Percentiles rank a stretch among this genome's conserved stretches.
phyloP scores from a whole-genome alignment of 1,140 invertebrate species.

The Procambarus clarkii region DNA sequence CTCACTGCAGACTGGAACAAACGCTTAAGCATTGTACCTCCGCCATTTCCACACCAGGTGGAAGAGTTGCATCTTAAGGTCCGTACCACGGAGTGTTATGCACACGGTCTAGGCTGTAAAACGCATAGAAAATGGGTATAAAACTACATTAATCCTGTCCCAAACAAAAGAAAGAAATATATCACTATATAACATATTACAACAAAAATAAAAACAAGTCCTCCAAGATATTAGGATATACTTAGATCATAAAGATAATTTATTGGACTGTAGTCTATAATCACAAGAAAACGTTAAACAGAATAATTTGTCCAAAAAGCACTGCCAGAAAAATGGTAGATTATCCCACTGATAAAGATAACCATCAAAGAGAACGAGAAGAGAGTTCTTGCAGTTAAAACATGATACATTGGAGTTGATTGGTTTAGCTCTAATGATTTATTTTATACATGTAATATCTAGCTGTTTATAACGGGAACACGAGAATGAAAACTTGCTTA shows the following conservation, averaged over 20 bases:
- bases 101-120: constrained; percentile 18
- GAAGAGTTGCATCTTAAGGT: constrained; percentile 21
- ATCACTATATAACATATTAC: background rate
- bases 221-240: background rate
- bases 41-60: constrained; percentile 55
- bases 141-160: background rate
- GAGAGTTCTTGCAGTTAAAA: background rate
- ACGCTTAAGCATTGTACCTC: constrained; percentile 64
- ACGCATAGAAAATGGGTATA: constrained; percentile 16
- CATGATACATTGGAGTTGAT: background rate
- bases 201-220: background rate
- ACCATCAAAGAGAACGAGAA: background rate
- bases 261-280: constrained; percentile 5
- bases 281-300: constrained; percentile 17
- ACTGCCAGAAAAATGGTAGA: background rate
- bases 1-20: constrained; percentile 26
- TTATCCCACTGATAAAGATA: background rate
- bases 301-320: background rate
- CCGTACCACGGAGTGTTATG: constrained; percentile 8
- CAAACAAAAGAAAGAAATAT: background rate
- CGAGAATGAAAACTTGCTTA: no score
- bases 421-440: no score
- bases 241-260: constrained; percentile 1
- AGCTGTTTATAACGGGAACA: no score
- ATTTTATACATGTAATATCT: no score